A percentile compares a stretch with the other conserved stretches of the same genome.
These are phyloP conservation scores for Melipona beecheii DNA, from an alignment of 2,888 invertebrate genomes.

Conservation along the genomic window DNA sequence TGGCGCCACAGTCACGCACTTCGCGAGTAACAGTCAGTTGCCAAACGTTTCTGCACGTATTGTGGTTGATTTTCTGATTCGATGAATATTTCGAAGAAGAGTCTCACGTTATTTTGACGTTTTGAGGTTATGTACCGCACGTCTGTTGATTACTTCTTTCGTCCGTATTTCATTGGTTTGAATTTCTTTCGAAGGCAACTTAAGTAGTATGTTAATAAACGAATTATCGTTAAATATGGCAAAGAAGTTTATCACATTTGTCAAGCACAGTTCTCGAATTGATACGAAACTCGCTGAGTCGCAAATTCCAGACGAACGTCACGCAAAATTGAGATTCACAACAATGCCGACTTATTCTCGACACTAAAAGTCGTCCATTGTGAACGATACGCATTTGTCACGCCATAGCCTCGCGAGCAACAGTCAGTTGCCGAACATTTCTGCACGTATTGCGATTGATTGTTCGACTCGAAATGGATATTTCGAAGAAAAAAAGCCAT, in stretches of 20 bases:
- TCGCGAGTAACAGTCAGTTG: slow-evolving; percentile 23
- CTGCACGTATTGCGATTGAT: slow-evolving; percentile 36
- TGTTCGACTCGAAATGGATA: slow-evolving; percentile 35
- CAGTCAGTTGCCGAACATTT: slow-evolving; percentile 58
- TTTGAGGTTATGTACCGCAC: no score
- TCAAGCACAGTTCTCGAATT: neutral
- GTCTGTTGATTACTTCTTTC: neutral
- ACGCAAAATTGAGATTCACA: neutral
- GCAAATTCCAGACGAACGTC: slow-evolving; percentile 28
- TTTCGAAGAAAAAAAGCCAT: neutral
- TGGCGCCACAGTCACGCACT: slow-evolving; percentile 6
- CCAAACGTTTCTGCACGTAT: slow-evolving; percentile 59
- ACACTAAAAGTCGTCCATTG: neutral
- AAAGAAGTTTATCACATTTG: neutral
- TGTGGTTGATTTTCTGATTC: slow-evolving; percentile 27
- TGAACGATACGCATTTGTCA: slow-evolving; percentile 24
- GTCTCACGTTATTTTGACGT: no score
- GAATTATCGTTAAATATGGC: neutral
- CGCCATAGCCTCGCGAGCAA: neutral
- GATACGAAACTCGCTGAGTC: neutral
- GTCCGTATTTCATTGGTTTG: neutral
- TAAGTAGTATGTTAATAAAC: neutral
- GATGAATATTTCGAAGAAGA: slow-evolving; percentile 22
- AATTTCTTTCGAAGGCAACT: neutral
- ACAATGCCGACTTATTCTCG: neutral